phyloP scores from a whole-genome alignment of 2,888 invertebrate genomes.

The Yponomeuta evonymella region DNA sequence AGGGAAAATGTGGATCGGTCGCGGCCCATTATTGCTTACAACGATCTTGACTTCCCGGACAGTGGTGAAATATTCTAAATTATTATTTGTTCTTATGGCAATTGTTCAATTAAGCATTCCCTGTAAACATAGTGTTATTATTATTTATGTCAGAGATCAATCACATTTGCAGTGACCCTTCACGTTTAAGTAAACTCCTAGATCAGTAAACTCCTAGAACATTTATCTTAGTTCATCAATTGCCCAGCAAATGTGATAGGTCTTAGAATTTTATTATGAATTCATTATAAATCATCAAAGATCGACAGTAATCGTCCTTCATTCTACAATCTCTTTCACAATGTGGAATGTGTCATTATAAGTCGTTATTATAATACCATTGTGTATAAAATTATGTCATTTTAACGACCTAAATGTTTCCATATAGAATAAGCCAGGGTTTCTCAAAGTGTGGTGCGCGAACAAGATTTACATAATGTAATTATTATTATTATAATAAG shows the following conservation, averaged over 20 bases:
- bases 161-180: slow-evolving; percentile 25
- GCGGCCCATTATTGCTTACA: slow-evolving; percentile 90
- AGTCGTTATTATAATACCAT: neutral
- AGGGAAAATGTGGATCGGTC: slow-evolving; percentile 81
- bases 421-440: neutral
- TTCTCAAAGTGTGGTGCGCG: no score
- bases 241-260: neutral
- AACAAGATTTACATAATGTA: no score
- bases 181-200: neutral
- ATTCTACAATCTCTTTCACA: neutral
- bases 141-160: slow-evolving; percentile 25
- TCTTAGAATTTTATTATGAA: neutral
- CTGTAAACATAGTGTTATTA: slow-evolving; percentile 12
- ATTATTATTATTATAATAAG: no score
- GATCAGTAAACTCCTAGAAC: neutral
- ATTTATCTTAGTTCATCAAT: neutral
- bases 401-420: neutral
- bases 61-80: slow-evolving; percentile 84
- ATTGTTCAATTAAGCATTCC: slow-evolving; percentile 35
- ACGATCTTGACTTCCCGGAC: slow-evolving; percentile 93
- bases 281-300: neutral
- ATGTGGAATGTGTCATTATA: neutral
- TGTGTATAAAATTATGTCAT: neutral
- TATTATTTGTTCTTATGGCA: slow-evolving; percentile 24
- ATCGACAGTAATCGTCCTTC: neutral